Conservation (phyloP, 2,888 invertebrate species). For the Lutraria lutraria region DNA sequence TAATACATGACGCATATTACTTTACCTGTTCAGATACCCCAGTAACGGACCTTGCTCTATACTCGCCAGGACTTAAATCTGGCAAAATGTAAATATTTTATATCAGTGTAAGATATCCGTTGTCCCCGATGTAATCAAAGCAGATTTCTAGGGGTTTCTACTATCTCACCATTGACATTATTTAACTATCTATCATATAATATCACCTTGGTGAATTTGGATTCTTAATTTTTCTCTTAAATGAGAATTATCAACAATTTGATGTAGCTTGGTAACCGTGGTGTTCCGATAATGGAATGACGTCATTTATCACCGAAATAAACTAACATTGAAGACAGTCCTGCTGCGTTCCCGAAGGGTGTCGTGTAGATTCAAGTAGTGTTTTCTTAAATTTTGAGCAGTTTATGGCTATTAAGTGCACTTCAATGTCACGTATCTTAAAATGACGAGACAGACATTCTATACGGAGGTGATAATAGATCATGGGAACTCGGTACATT, state of each 20-base stretch:
- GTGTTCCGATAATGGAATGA: constrained; percentile 27
- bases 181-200: constrained; percentile 42
- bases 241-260: constrained; percentile 37
- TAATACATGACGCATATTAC: background rate
- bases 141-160: background rate
- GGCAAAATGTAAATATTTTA: constrained; percentile 21
- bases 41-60: background rate
- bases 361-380: constrained; percentile 12
- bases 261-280: constrained; percentile 37
- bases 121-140: constrained; percentile 15
- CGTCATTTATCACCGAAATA: constrained; percentile 39
- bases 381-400: constrained; percentile 1
- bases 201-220: constrained; percentile 39
- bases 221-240: constrained; percentile 52
- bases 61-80: constrained; percentile 22
- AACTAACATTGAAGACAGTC: constrained; percentile 22
- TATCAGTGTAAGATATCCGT: constrained; percentile 17
- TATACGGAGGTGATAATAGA: constrained; percentile 1
- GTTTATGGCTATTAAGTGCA: constrained; percentile 7
- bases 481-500: constrained; percentile 2
- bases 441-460: background rate
- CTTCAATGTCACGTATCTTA: constrained; percentile 23
- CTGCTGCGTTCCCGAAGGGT: constrained; percentile 17
- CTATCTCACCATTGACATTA: constrained; percentile 41
- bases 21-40: background rate